Conservation (phyloP, 2,888 invertebrate genomes). For the Druceiella hillmani region DNA sequence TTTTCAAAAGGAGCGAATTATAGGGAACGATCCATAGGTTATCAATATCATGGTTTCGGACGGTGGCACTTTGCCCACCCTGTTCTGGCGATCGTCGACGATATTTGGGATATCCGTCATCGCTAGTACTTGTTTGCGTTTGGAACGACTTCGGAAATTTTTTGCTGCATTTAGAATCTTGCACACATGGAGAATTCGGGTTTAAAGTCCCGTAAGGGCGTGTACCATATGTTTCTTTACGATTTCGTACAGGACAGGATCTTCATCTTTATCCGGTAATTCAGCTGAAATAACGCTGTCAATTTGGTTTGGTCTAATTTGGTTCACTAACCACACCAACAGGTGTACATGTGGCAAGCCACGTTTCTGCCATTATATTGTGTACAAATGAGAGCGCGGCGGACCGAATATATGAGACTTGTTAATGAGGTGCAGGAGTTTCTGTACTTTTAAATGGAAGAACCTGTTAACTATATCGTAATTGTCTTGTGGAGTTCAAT, state of each 20-base stretch:
- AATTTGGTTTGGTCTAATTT: constrained; percentile 23
- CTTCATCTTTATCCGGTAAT: constrained; percentile 20
- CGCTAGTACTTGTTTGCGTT: constrained; percentile 23
- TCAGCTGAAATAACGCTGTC: constrained; percentile 23
- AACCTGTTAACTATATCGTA: constrained; percentile 21
- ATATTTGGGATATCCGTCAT: constrained; percentile 28
- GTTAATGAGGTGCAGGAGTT: constrained; percentile 18
- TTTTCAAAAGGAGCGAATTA: constrained; percentile 19
- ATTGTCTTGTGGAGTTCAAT: constrained; percentile 19
- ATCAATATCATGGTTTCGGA: constrained; percentile 12
- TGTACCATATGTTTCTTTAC: constrained; percentile 23
- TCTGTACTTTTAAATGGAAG: constrained; percentile 21
- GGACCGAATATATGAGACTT: constrained; percentile 19
- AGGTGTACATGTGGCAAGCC: constrained; percentile 22
- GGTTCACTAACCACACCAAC: constrained; percentile 22
- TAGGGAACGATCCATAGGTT: constrained; percentile 23
- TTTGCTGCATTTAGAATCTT: constrained; percentile 22
- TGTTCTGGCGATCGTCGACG: constrained; percentile 23
- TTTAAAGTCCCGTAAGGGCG: constrained; percentile 25
- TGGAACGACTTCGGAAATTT: constrained; percentile 23
- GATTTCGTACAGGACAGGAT: constrained; percentile 21
- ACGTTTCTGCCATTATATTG: constrained; percentile 23
- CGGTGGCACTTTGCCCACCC: constrained; percentile 22
- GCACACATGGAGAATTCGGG: constrained; percentile 22
- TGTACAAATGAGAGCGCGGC: constrained; percentile 18